A percentile compares a stretch with the other conserved stretches of the same genome.
phyloP scores from a whole-genome alignment of 2,797 vertebrate genomes.

The Pseudochirops corinnae region DNA sequence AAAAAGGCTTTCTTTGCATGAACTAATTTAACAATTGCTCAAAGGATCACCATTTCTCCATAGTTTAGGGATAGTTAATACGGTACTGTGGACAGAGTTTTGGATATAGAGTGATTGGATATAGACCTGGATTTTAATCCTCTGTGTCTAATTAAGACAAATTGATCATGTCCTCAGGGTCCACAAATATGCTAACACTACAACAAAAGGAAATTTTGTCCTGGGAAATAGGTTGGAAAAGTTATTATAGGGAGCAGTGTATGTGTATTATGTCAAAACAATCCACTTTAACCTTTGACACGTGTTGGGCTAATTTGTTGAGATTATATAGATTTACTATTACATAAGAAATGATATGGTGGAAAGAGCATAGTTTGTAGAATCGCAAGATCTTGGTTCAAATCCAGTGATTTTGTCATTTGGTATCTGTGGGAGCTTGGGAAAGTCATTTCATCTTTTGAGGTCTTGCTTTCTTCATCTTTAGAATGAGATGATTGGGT shows the following conservation, averaged over 20 bases:
- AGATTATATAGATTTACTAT: not conserved
- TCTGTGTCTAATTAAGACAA: not conserved
- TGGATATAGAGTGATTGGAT: not conserved
- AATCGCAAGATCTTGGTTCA: not conserved
- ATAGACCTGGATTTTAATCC: not conserved
- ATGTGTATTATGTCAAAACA: not conserved
- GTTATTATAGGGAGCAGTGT: not conserved
- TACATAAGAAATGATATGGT: not conserved
- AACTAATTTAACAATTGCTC: not conserved
- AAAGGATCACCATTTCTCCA: not conserved
- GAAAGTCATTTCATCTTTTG: not conserved
- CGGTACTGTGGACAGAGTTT: not conserved
- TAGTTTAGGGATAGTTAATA: not conserved
- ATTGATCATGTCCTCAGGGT: not conserved
- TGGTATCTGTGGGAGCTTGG: not conserved
- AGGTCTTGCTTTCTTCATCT: not conserved
- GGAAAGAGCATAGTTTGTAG: not conserved
- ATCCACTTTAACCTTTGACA: not conserved
- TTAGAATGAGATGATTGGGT: not conserved
- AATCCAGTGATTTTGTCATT: not conserved
- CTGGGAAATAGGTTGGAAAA: not conserved
- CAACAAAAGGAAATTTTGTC: not conserved
- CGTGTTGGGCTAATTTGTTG: not conserved
- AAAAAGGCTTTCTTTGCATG: not conserved
- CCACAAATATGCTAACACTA: not conserved